phyloP scores from a whole-genome alignment of 2,797 vertebrate species.

The Peromyscus attwateri region DNA sequence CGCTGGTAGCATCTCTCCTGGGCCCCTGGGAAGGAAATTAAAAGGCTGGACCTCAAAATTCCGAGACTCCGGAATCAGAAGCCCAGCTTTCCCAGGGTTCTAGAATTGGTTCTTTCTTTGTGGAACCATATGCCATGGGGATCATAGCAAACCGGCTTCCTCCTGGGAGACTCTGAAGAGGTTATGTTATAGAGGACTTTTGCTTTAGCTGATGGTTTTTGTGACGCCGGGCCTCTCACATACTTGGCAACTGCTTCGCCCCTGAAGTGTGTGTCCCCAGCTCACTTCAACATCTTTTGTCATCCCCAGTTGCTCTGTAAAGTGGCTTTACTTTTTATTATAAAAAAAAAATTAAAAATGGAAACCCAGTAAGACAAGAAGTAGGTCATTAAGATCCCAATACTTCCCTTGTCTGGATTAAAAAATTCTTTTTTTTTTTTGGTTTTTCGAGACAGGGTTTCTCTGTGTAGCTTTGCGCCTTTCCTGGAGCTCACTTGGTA shows the following conservation, averaged over 20 bases:
- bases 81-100: neutral
- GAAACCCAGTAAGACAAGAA: neutral
- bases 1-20: too few relatives aligned
- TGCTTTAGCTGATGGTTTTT: neutral
- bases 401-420: neutral
- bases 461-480: too few relatives aligned
- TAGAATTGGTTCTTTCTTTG: neutral
- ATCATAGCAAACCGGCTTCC: neutral
- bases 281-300: neutral
- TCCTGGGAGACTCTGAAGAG: neutral
- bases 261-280: neutral
- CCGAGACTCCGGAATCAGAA: neutral
- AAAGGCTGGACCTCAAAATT: too few relatives aligned
- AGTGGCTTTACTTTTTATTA: neutral
- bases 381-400: neutral
- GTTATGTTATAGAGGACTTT: neutral
- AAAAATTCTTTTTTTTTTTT: neutral
- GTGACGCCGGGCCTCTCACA: neutral
- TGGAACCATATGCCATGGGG: neutral
- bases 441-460: too few relatives aligned
- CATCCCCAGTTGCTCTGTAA: neutral
- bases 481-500: too few relatives aligned
- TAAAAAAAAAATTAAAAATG: neutral
- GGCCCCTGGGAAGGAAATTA: too few relatives aligned
- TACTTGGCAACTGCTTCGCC: neutral